These are phyloP conservation scores for Serripes groenlandicus DNA, from an alignment of 2,888 invertebrate genomes.

Conservation along the genomic window DNA sequence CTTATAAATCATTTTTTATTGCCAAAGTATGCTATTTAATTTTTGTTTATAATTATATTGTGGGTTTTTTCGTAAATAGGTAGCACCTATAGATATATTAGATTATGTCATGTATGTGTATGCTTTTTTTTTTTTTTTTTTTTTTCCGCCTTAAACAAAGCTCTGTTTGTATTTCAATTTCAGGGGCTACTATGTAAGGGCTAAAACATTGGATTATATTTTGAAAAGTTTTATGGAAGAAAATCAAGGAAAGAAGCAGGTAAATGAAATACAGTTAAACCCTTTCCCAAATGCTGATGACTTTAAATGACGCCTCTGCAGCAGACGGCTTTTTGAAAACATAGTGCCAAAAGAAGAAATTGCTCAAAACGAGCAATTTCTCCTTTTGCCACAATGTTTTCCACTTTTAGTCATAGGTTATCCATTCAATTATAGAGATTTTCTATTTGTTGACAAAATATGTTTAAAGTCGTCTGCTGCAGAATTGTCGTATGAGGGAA, in stretches of 20 bases:
- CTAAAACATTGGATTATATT: conserved; percentile 83
- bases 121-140: no score
- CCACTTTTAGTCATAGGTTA: background rate
- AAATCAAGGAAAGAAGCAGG: conserved; percentile 72
- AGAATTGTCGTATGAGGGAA: background rate
- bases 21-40: no score
- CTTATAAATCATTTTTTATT: no score
- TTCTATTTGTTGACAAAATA: background rate
- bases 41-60: no score
- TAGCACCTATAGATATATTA: no score
- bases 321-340: background rate
- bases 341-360: background rate
- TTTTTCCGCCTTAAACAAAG: no score
- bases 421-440: background rate
- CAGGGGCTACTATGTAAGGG: conserved; percentile 87
- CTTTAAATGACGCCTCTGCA: background rate
- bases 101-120: no score
- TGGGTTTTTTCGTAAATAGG: no score
- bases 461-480: background rate
- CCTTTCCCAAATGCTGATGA: background rate
- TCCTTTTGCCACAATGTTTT: background rate
- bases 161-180: no score
- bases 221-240: conserved; percentile 81
- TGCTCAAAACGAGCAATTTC: background rate
- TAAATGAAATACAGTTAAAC: conserved; percentile 25